phyloP scores from a whole-genome alignment of 2,888 invertebrate genomes.

The Leucophenga maculata region DNA sequence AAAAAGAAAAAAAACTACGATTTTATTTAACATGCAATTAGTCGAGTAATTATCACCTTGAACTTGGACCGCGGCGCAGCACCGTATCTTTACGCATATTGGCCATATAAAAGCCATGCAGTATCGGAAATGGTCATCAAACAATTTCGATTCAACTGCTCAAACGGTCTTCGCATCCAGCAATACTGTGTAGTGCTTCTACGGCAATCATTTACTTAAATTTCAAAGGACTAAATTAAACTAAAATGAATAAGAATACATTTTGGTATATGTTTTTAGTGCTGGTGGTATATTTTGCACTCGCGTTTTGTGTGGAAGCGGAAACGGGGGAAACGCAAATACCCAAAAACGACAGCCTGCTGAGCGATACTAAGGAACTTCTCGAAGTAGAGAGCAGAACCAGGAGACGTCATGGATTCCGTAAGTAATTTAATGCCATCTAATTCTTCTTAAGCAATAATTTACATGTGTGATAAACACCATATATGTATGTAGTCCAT shows the following conservation, averaged over 20 bases:
- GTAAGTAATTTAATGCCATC: slow-evolving; percentile 31
- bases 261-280: slow-evolving; percentile 57
- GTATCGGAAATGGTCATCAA: slow-evolving; percentile 45
- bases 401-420: slow-evolving; percentile 35
- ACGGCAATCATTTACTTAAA: slow-evolving; percentile 5
- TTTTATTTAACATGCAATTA: slow-evolving; percentile 38
- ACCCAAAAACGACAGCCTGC: slow-evolving; percentile 37
- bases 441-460: background rate
- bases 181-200: too few species aligned
- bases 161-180: slow-evolving; percentile 30
- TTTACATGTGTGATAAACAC: background rate
- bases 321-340: slow-evolving; percentile 33
- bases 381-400: slow-evolving; percentile 58
- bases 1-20: background rate
- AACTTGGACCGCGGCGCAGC: slow-evolving; percentile 43
- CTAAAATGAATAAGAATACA: slow-evolving; percentile 59
- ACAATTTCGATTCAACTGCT: slow-evolving; percentile 54
- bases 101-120: slow-evolving; percentile 48
- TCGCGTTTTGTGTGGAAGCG: slow-evolving; percentile 58
- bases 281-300: slow-evolving; percentile 57
- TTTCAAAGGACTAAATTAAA: slow-evolving; percentile 7
- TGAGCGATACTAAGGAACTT: slow-evolving; percentile 50
- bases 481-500: background rate
- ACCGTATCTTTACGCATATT: background rate
- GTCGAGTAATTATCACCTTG: slow-evolving; percentile 56